Percentiles rank a stretch among this genome's conserved stretches.
phyloP scores from a whole-genome alignment of 2,797 vertebrate genomes.

The Epinephelus malabaricus region DNA sequence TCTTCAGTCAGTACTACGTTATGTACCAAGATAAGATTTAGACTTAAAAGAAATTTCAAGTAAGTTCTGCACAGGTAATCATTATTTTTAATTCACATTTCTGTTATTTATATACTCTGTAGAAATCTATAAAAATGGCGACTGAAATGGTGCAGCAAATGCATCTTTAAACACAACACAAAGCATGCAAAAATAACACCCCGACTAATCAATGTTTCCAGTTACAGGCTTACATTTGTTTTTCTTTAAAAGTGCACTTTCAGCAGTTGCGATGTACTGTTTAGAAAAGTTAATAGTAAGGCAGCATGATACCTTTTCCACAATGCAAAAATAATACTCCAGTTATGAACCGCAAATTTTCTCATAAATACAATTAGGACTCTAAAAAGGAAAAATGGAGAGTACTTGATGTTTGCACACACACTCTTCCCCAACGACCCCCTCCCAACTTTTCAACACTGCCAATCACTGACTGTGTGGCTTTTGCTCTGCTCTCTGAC shows the following conservation, averaged over 20 bases:
- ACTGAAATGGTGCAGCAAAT: slow-evolving; percentile 62
- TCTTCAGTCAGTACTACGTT: slow-evolving; percentile 40
- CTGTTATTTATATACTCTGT: slow-evolving; percentile 62
- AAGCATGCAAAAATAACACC: slow-evolving; percentile 44
- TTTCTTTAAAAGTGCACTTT: slow-evolving; percentile 73
- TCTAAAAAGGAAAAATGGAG: slow-evolving; percentile 32
- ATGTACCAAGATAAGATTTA: slow-evolving; percentile 67
- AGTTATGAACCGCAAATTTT: slow-evolving; percentile 58
- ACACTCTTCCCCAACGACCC: slow-evolving; percentile 11
- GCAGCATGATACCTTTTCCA: slow-evolving; percentile 61
- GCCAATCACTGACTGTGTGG: slow-evolving; percentile 15
- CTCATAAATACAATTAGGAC: slow-evolving; percentile 56
- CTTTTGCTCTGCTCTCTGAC: slow-evolving; percentile 3
- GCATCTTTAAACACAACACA: slow-evolving; percentile 51
- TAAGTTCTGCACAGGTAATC: slow-evolving; percentile 70
- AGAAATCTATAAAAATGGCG: slow-evolving; percentile 69
- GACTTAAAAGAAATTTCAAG: slow-evolving; percentile 77
- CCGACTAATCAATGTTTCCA: slow-evolving; percentile 49
- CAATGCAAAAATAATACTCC: slow-evolving; percentile 63
- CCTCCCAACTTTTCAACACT: not conserved
- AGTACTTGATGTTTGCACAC: slow-evolving; percentile 34
- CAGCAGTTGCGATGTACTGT: slow-evolving; percentile 52
- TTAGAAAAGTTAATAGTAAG: slow-evolving; percentile 65
- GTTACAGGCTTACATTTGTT: slow-evolving; percentile 42
- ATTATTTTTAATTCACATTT: slow-evolving; percentile 75